Conservation (phyloP, 2,888 invertebrate genomes). For the Drosophila formosana region DNA sequence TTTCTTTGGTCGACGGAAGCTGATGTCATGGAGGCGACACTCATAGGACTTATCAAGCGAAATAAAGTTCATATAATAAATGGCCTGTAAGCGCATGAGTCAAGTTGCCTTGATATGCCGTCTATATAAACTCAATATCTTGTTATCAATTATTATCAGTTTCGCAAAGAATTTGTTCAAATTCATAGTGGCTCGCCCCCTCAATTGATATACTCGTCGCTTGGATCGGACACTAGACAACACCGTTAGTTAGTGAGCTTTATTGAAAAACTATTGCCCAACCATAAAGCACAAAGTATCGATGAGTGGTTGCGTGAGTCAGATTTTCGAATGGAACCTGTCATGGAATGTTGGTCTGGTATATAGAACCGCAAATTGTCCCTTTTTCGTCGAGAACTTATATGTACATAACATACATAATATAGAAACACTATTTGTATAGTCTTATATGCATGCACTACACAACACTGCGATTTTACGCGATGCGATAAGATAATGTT, state of each 20-base stretch:
- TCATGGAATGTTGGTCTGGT: neutral
- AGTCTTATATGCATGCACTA: slow-evolving; percentile 20
- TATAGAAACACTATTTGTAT: slow-evolving; percentile 8
- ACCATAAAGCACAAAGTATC: slow-evolving; percentile 13
- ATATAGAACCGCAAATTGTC: slow-evolving; percentile 6
- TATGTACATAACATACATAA: slow-evolving; percentile 5
- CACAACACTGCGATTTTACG: slow-evolving; percentile 44
- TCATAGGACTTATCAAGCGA: slow-evolving; percentile 47
- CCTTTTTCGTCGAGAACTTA: neutral
- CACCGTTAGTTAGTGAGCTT: slow-evolving; percentile 35
- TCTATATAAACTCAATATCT: slow-evolving; percentile 44
- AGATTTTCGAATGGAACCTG: slow-evolving; percentile 32
- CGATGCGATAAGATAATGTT: slow-evolving; percentile 63
- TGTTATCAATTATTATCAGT: slow-evolving; percentile 66
- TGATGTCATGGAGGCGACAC: slow-evolving; percentile 61
- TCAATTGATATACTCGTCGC: slow-evolving; percentile 25
- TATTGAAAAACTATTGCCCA: slow-evolving; percentile 28
- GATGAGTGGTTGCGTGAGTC: slow-evolving; percentile 45
- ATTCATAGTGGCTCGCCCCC: slow-evolving; percentile 14
- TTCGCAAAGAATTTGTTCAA: slow-evolving; percentile 45
- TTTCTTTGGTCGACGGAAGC: slow-evolving; percentile 13
- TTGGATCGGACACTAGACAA: slow-evolving; percentile 34
- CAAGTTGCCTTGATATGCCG: slow-evolving; percentile 43
- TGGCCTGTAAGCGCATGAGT: slow-evolving; percentile 54
- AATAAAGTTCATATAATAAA: slow-evolving; percentile 38